Base-by-base conservation (phyloP, 2,797 vertebrate species). In the Apogon hyalosoma region DNA sequence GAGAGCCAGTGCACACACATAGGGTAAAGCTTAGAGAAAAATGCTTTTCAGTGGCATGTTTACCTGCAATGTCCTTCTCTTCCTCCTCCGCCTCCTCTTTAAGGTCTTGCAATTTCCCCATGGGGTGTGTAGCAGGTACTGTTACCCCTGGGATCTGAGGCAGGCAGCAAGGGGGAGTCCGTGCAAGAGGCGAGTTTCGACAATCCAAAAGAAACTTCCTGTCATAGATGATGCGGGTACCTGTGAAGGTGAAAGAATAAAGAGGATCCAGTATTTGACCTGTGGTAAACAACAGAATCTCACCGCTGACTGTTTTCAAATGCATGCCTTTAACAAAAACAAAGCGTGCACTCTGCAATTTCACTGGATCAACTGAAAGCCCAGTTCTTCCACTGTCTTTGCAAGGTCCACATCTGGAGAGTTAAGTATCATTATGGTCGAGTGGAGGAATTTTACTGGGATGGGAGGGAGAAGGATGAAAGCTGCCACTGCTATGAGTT, bases 141-240 rank as follows among this genome's bases (percentile, higher is more conserved):
- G 96, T 98, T 72, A 96, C 96, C 65, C 93, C 95, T 3, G 95
- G 96, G 87, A 96, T 98, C 90, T 96, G 96, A 56, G 96, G 96
- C 76, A 96, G 93, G 84, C 93, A 97, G 89, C 95, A 95, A 28
- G 95, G 96, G 9, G 94, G 96, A 11, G 94, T 97, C 73, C 91
- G 92, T 63, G 95, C 95, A 33, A 93, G 92, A 69, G 96, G 95
- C 2, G 95, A 98, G 89, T 95, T 98, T 85, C 96, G 95, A 88
- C 96, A 97, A 74, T 97, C 96, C 88, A 97, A 88, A 79, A 97
- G 91, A 87, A 97, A 98, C 91, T 97, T 98, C 89, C 91, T 94
- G 93, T 96, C 95, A 55, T 97, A 98, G 89, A 95, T 97, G 89
- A 96, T 98, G 82, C 82, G 94, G 70, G 96, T 98, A 78, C 96